Base-by-base conservation (phyloP, 2,888 invertebrate species). In the Monoplex corrugatus region DNA sequence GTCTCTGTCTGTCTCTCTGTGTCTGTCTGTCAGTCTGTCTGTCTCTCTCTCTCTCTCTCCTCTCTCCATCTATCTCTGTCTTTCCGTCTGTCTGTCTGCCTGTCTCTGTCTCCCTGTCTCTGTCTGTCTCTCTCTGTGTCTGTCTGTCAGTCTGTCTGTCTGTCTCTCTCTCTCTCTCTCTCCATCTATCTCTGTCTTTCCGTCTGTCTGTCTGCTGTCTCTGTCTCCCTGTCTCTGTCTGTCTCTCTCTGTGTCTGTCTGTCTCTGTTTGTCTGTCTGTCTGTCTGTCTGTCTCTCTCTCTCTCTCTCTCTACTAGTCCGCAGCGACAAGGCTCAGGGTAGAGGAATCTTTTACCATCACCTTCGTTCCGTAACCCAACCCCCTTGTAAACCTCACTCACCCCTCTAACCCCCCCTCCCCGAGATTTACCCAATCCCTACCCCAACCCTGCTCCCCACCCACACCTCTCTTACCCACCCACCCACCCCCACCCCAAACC, bases 81-180 rank as follows among this genome's bases (percentile, higher is more conserved):
- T 75, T 6, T 75, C 8, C 35, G 8, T 75, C 35, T 75, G 75
- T 75, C 10, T 75, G 5, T 75, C 75, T 75, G 75, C 35, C 75
- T 75, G 75, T 23, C 38, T 75, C 35, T 75, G 75, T 75, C 35
- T 75, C 75, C 35, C 75, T 75, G 75, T 35, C 75, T 75, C 75
- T 35, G 75, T 75, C 35, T 68, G 10, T 75, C 38, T 75, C 35
- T 75, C 35, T 75, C 23, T 68, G 28, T 75, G 5, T 75, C 75
- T 35, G 5, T 75, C 75, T 75, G 35, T 75, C 75, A 28, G 35
- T 75, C 38, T 38, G 28, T 75, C 38, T 75, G 28, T 75, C 75
- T 38, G 8, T 75, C 75, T 75, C 75, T 35, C 32, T 75, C 68
- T 68, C 68, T 68, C 68, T 75, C 75, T 75, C 75, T 38, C 75